These are phyloP conservation scores for Aricia artaxerxes DNA, from an alignment of 2,888 invertebrate genomes.

Conservation along the genomic window DNA sequence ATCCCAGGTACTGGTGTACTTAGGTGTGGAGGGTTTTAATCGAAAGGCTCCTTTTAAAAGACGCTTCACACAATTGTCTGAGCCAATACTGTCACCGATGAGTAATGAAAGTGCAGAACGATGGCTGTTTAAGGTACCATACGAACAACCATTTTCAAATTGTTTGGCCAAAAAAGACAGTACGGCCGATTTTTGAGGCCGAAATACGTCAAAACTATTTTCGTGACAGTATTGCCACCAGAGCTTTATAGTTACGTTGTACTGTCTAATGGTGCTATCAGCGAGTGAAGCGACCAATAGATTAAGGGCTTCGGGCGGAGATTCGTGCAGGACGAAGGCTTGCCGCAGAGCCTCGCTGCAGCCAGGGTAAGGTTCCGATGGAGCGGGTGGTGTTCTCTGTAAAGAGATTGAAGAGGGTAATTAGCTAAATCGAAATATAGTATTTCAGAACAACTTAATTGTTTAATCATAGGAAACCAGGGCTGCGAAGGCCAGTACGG, in stretches of 20 bases:
- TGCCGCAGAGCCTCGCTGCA: slow-evolving; percentile 41
- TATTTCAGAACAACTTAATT: slow-evolving; percentile 36
- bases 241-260: slow-evolving; percentile 34
- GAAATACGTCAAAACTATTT: background rate
- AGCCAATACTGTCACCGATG: slow-evolving; percentile 14
- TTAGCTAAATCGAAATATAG: background rate
- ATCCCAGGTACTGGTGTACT: slow-evolving; percentile 19
- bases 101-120: slow-evolving; percentile 40
- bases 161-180: slow-evolving; percentile 35
- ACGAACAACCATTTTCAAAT: slow-evolving; percentile 39
- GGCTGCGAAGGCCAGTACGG: slow-evolving; percentile 44
- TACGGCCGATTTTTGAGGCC: background rate
- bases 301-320: slow-evolving; percentile 31
- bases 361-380: slow-evolving; percentile 42
- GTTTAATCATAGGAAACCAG: slow-evolving; percentile 42
- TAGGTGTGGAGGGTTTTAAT: background rate
- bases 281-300: slow-evolving; percentile 41
- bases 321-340: slow-evolving; percentile 34
- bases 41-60: slow-evolving; percentile 1
- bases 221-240: slow-evolving; percentile 38
- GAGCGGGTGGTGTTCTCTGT: background rate
- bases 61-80: background rate
- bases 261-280: slow-evolving; percentile 37
- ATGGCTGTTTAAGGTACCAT: slow-evolving; percentile 32
- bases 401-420: slow-evolving; percentile 1